A percentile compares a stretch with the other conserved stretches of the same genome.
phyloP scores from a whole-genome alignment of 2,797 vertebrate genomes.

The Rhinoraja longicauda region DNA sequence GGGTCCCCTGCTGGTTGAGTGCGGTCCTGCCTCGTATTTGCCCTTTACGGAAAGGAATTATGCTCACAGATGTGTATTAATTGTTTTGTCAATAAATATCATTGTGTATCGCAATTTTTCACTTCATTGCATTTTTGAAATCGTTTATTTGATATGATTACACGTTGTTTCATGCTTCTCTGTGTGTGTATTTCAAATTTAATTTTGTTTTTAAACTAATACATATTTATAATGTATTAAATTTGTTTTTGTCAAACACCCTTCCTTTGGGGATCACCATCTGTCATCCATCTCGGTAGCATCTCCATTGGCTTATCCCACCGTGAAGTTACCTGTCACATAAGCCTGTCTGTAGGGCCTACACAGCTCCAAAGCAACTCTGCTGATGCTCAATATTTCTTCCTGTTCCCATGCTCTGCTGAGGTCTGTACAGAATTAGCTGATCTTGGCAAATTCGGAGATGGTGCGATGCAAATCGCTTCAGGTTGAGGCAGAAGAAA shows the following conservation, averaged over 20 bases:
- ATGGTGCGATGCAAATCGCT: neutral
- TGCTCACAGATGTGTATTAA: neutral
- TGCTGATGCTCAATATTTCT: neutral
- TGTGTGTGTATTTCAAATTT: neutral
- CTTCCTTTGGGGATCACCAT: neutral
- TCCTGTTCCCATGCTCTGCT: neutral
- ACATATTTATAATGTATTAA: constrained; percentile 9
- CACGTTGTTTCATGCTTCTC: constrained; percentile 25
- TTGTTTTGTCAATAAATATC: neutral
- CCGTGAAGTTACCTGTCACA: neutral
- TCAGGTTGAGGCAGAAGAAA: neutral
- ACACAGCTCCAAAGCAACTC: neutral
- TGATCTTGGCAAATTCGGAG: neutral
- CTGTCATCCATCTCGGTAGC: neutral
- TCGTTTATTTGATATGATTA: constrained; percentile 21
- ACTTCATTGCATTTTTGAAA: constrained; percentile 17
- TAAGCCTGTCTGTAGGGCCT: too few relatives aligned
- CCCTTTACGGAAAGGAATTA: neutral
- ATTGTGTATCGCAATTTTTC: constrained; percentile 10
- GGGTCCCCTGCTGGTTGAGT: neutral
- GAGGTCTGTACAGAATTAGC: neutral
- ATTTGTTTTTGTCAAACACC: neutral
- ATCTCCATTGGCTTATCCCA: neutral
- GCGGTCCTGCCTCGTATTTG: neutral
- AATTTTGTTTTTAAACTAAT: neutral